Evolutionary conservation across 1,140 invertebrate genomes (phyloP).

Genomic region (Orchestia grillus): DNA sequence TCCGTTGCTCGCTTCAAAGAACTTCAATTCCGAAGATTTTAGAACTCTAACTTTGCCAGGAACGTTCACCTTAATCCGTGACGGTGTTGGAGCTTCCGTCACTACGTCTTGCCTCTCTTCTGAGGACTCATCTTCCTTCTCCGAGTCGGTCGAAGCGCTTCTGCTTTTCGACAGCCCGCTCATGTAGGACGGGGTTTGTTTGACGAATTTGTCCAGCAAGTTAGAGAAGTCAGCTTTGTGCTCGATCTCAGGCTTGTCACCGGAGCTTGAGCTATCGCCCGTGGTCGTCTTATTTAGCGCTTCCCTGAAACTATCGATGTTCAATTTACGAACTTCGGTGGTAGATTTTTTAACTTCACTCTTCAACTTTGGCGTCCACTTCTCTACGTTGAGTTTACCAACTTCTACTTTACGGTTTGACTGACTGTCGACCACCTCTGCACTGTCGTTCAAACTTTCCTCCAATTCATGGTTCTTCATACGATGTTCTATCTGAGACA

Average conservation of each 20-base stretch:
- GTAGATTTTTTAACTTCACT: background rate
- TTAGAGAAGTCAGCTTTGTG: background rate
- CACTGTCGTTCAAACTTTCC: background rate
- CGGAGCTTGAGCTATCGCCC: background rate
- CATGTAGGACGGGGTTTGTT: slow-evolving; percentile 17
- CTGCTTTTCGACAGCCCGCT: background rate
- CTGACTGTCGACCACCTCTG: background rate
- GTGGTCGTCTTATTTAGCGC: background rate
- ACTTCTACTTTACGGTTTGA: background rate
- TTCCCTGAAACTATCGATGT: slow-evolving; percentile 15
- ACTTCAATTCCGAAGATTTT: slow-evolving; percentile 31
- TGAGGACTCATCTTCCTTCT: background rate
- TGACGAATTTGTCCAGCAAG: background rate
- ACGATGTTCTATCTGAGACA: slow-evolving; percentile 12
- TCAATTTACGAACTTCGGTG: background rate
- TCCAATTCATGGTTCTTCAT: background rate
- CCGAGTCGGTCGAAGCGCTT: background rate
- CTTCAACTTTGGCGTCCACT: background rate
- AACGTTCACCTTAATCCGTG: background rate
- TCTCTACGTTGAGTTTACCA: background rate
- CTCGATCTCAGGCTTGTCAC: background rate
- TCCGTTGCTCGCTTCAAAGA: background rate
- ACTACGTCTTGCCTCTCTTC: background rate
- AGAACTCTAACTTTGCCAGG: slow-evolving; percentile 21
- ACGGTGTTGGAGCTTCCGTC: background rate